Evolutionary conservation across 2,113 vertebrate species (phyloP), one percentile per base, ranked within the genome.

Genomic region (Cavia aperea): DNA sequence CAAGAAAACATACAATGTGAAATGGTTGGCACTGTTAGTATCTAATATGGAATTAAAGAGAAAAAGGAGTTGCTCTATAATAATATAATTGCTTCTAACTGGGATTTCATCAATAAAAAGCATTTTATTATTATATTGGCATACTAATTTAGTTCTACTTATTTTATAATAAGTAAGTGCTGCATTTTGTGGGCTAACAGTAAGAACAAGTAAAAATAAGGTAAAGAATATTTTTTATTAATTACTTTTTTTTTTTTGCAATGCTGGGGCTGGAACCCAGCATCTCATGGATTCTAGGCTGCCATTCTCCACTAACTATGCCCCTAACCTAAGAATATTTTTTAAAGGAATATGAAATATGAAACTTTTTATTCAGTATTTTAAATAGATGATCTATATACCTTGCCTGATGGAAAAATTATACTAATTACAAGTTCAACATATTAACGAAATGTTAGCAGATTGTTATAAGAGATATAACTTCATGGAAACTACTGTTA

Each of bases 1-100:
- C 11, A 7, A 92, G 23, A 92, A 95, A 95, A 85, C 86, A 92
- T 62, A 93, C 60, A 95, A 94, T 94, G 89, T 96, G 90, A 96
- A n/a, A 39, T 73, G 63, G 49, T 89, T 92, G 60, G 65, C 49
- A 87, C 68, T 6, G 1, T 12, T 96, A 95, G 58, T 88, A 82
- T 75, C 54, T 92, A 91, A 96, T 93, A 89, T 95, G 91, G 78
- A 94, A 93, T 79, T 94, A 96, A 68, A 88, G 81, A 87, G 86
- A 95, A 94, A 51, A 91, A 70, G 46, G 96, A 39, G 96, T 81
- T 86, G 39, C 12, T 88, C 5, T 95, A 85, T 85, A n/a, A 68
- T 90, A 81, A 85, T 88, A 78, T 78, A 54, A 94, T 96, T 96
- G 93, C 82, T 85, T 95, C 70, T 92, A 93, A 86, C 23, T 95